Evolutionary conservation across 2,113 vertebrate species (phyloP).

Genomic region (Percina caprodes): DNA sequence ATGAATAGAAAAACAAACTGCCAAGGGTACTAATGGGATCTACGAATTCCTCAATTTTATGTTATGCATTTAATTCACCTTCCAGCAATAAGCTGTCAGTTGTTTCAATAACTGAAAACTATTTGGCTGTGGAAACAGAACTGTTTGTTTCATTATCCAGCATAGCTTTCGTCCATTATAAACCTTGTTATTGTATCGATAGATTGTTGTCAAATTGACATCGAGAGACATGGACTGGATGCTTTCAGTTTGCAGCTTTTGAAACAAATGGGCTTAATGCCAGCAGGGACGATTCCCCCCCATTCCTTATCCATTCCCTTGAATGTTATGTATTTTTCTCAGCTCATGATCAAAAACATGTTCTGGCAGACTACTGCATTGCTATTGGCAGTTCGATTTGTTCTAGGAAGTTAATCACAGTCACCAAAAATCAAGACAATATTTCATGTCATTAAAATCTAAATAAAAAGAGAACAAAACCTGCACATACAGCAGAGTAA

Average conservation of each 20-base stretch:
- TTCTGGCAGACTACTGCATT: constrained; percentile 73
- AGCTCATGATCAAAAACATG: constrained; percentile 59
- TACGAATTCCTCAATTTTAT: constrained; percentile 44
- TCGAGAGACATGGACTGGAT: constrained; percentile 23
- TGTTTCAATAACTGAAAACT: constrained; percentile 73
- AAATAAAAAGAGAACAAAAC: constrained; percentile 62
- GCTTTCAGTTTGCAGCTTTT: constrained; percentile 68
- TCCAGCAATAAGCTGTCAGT: constrained; percentile 51
- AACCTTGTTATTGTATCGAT: constrained; percentile 48
- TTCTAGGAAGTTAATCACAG: constrained; percentile 79
- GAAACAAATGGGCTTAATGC: constrained; percentile 62
- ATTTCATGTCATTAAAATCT: constrained; percentile 70
- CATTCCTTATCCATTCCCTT: constrained; percentile 17
- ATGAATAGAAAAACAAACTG: constrained; percentile 69
- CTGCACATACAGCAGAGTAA: constrained; percentile 76
- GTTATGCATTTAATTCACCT: constrained; percentile 43
- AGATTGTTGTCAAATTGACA: constrained; percentile 35
- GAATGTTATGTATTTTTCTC: constrained; percentile 53
- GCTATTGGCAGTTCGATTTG: constrained; percentile 84
- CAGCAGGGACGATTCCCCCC: neutral
- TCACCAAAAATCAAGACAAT: constrained; percentile 75
- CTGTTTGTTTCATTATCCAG: constrained; percentile 41
- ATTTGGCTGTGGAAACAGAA: constrained; percentile 48
- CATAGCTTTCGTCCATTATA: constrained; percentile 28
- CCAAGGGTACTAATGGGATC: constrained; percentile 55